Base-by-base conservation (phyloP, 2,113 vertebrate species). In the Ardeotis arabs region DNA sequence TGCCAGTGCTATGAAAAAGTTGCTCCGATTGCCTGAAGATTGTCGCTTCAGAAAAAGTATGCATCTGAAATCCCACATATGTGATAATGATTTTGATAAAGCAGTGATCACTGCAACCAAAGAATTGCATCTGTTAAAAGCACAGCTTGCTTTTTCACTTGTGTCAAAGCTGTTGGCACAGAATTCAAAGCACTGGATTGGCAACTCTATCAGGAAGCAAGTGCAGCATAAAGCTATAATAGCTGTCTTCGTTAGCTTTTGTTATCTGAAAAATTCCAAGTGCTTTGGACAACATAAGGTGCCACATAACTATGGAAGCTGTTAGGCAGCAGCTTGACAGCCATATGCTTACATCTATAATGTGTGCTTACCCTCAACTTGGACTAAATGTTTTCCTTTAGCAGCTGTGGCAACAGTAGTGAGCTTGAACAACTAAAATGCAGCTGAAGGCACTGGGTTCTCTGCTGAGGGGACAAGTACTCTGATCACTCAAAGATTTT, bases 121-220 rank as follows among this genome's bases (percentile, higher is more conserved):
- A 95, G 39, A 31, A 35, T 63, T 29, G 23, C 91, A 95, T 95
- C 95, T 96, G 94, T 82, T 96, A 82, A 85, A 87, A 95, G 53
- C 86, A 94, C 73, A 76, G 80, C 89, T 95, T 95, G 86, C 66
- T 93, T 80, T 89, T 95, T 89, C 77, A 60, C 70, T 96, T 87
- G 68, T 94, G 90, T 92, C 89, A 76, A 55, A 95, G 73, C 50
- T 92, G 77, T 73, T 97, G 95, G 94, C 96, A 96, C 66, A 87
- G 84, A 95, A 95, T 95, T 96, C 96, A 97, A 97, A 97, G 96
- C 55, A 23, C 91, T 95, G 90, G 56, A 91, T 76, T 95, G 94
- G 94, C 92, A 96, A 69, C 78, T 72, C 39, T 92, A 62, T 90
- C 86, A 92, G 95, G 94, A 96, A 95, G 81, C 84, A 96, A 97